Evolutionary conservation across 1,140 invertebrate genomes (phyloP), one percentile per base, ranked within the genome.

Genomic region (Caerostris darwini): DNA sequence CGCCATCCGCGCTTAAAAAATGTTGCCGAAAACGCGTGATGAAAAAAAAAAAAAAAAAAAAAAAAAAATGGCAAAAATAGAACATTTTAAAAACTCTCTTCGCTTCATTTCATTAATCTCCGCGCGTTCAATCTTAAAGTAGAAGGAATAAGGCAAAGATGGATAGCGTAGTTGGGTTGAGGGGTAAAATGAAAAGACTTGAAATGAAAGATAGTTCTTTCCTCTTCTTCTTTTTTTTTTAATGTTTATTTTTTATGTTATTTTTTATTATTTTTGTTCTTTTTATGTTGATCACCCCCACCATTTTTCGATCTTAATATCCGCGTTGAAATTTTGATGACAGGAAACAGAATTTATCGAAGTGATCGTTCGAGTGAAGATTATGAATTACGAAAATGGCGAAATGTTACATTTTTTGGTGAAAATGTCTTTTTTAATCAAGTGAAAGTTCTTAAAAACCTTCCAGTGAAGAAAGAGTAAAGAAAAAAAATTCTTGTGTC

Each of bases 31-130:
- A 86, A 82, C 64, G 89, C 61, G 56, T 14, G 92, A 59, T 53
- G 81, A 89, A 87, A 90, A 90, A 81, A 89, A 17, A n/a, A 12
- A 59, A 83, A 61, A 54, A 67, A 69, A 86, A 64, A 56, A 89
- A 88, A 94, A 90, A 90, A 81, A 89, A 17, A n/a, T 8, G 50
- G 67, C 58, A 56, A 67, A 69, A 86, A 64, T n/a, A 89, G 81
- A 94, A 17, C 67, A 50, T 82, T 88, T 89, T 89, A 88, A 93
- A 94, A 94, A 88, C 86, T 82, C 81, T 85, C 86, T 89, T 88
- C 92, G 34, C 86, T 94, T 94, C 92, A 94, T 94, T 94, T 94
- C 85, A 94, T 94, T 94, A 94, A 94, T 94, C 64, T 94, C 92
- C 85, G 50, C 56, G 17, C n/a, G 19, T 86, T 34, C 64, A 87